phyloP scores from a whole-genome alignment of 2,113 vertebrate genomes.

The Notiomystis cincta region DNA sequence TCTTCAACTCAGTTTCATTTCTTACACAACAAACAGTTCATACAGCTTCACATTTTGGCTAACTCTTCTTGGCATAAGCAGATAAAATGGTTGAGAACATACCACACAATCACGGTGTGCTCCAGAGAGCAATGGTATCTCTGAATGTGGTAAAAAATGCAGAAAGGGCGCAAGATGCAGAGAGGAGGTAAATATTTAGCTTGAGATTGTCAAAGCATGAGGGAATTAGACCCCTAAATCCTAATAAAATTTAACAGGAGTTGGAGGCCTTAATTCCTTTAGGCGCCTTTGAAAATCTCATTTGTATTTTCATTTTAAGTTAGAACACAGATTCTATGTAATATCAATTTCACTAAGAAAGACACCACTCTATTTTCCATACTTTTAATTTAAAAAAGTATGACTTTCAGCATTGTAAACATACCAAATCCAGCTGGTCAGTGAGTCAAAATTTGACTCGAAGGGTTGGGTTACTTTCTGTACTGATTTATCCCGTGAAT shows the following conservation, averaged over 20 bases:
- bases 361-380: not conserved
- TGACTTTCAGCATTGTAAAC: not conserved
- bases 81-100: not conserved
- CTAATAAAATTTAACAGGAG: slow-evolving; percentile 18
- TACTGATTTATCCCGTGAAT: not conserved
- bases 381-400: not conserved
- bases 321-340: not conserved
- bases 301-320: not conserved
- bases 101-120: not conserved
- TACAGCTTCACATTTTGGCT: not conserved
- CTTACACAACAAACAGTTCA: not conserved
- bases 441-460: not conserved
- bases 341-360: not conserved
- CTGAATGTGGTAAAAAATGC: slow-evolving; percentile 13
- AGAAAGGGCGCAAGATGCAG: slow-evolving; percentile 11
- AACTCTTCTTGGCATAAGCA: not conserved
- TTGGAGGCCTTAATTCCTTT: not conserved
- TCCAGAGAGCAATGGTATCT: not conserved
- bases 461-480: not conserved
- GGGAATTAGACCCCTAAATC: slow-evolving; percentile 16
- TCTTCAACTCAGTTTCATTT: not conserved
- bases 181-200: slow-evolving; percentile 40
- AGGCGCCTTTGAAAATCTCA: not conserved
- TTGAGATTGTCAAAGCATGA: slow-evolving; percentile 16
- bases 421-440: not conserved